Evolutionary conservation across 2,797 vertebrate genomes (phyloP).

Genomic region (Crax fasciolata): DNA sequence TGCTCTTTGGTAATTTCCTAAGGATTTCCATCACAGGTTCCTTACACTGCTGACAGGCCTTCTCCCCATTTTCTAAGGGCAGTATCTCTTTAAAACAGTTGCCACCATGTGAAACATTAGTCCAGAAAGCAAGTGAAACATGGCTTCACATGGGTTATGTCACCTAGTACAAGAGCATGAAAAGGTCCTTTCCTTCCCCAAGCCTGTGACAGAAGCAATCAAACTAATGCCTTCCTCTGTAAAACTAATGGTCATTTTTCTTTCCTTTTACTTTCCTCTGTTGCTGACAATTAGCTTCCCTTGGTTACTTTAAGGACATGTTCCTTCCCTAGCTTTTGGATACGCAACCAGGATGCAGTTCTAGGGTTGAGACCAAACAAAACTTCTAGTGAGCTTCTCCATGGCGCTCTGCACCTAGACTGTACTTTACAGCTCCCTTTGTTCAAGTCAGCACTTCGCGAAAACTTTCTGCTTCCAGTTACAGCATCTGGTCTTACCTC

Average conservation of each 20-base stretch:
- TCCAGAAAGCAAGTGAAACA: neutral
- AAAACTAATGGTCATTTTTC: neutral
- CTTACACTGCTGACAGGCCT: neutral
- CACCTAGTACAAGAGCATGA: neutral
- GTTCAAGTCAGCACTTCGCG: neutral
- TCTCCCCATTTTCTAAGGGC: neutral
- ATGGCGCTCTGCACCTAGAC: neutral
- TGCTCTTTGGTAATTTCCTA: neutral
- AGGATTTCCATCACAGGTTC: neutral
- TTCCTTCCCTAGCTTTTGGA: neutral
- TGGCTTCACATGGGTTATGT: rapidly evolving
- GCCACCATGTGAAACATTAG: neutral
- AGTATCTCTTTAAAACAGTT: neutral
- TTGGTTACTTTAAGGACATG: neutral
- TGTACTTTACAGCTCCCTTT: neutral
- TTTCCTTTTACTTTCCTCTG: neutral
- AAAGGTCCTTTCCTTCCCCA: neutral
- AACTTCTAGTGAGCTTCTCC: neutral
- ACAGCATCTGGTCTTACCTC: neutral
- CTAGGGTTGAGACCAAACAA: neutral
- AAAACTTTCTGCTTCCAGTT: neutral
- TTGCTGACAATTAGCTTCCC: neutral
- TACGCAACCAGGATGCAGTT: neutral
- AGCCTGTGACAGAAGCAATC: neutral
- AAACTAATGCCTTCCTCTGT: neutral